Conservation (phyloP, 2,113 vertebrate species). For the Pimephales promelas region DNA sequence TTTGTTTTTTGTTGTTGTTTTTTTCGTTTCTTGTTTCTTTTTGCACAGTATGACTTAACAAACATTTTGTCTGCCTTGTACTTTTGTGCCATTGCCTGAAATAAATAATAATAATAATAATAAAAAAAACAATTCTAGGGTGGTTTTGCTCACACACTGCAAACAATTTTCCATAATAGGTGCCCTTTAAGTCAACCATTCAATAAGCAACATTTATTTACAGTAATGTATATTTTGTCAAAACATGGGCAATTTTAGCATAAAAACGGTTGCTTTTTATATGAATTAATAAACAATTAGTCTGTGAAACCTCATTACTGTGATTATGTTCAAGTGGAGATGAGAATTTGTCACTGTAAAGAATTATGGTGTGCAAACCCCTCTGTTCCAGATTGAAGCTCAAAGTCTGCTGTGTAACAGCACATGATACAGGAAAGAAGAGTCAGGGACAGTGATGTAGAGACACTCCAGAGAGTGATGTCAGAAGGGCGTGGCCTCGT, state of each 20-base stretch:
- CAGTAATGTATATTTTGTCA: not conserved
- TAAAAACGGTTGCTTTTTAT: not conserved
- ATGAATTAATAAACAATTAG: not conserved
- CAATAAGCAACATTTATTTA: not conserved
- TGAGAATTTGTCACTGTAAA: not conserved
- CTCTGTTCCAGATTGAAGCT: not conserved
- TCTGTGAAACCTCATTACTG: not conserved
- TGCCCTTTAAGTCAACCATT: not conserved
- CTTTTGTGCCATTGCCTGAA: too few relatives aligned
- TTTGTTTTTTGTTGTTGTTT: too few relatives aligned
- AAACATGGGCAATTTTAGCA: not conserved
- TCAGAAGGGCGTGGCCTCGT: conserved; percentile 6
- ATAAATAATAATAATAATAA: too few relatives aligned
- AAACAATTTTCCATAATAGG: too few relatives aligned
- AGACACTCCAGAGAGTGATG: not conserved
- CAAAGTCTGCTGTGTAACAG: not conserved
- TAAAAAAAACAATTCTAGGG: too few relatives aligned
- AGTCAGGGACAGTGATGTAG: not conserved
- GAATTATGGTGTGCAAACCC: not conserved
- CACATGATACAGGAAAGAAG: not conserved
- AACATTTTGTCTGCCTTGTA: too few relatives aligned
- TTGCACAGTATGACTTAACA: too few relatives aligned
- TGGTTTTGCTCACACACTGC: too few relatives aligned
- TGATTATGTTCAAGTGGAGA: not conserved
- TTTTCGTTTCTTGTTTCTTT: too few relatives aligned